These are phyloP conservation scores for Cacoxenus indagator DNA, from an alignment of 2,888 invertebrate species.

Conservation along the genomic window DNA sequence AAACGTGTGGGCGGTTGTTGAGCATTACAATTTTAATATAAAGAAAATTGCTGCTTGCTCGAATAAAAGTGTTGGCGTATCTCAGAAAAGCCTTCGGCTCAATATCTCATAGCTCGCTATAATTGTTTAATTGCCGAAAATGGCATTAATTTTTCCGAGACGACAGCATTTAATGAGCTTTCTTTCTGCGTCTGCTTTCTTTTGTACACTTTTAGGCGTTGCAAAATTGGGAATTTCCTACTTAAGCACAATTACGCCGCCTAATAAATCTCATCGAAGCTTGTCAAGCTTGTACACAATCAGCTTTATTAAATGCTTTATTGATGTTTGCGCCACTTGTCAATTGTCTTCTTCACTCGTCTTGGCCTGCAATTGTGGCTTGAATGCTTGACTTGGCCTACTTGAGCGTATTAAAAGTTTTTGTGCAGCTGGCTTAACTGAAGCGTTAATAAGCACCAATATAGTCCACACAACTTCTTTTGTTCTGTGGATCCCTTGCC, in stretches of 20 bases:
- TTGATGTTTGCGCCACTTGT: background rate
- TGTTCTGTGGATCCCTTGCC: background rate
- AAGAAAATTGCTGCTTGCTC: background rate
- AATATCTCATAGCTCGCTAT: background rate
- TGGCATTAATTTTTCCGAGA: background rate
- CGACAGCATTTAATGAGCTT: background rate
- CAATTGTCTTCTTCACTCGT: background rate
- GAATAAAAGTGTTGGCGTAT: background rate
- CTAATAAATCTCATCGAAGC: background rate
- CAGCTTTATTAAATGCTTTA: background rate
- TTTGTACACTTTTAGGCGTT: background rate
- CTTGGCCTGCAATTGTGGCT: background rate
- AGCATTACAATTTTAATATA: background rate
- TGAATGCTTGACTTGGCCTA: background rate
- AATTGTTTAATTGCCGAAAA: slow-evolving; percentile 1
- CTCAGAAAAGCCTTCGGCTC: background rate
- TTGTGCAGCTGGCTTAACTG: slow-evolving; percentile 29
- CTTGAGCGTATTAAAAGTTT: background rate
- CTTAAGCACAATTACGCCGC: background rate
- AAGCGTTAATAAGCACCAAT: slow-evolving; percentile 49
- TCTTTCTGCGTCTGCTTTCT: background rate
- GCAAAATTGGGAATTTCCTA: background rate
- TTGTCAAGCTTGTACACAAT: background rate
- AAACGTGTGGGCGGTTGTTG: background rate
- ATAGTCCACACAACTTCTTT: background rate